A percentile compares a stretch with the other conserved stretches of the same genome.
phyloP scores from a whole-genome alignment of 2,113 vertebrate genomes.

The Thinocorus orbignyianus region DNA sequence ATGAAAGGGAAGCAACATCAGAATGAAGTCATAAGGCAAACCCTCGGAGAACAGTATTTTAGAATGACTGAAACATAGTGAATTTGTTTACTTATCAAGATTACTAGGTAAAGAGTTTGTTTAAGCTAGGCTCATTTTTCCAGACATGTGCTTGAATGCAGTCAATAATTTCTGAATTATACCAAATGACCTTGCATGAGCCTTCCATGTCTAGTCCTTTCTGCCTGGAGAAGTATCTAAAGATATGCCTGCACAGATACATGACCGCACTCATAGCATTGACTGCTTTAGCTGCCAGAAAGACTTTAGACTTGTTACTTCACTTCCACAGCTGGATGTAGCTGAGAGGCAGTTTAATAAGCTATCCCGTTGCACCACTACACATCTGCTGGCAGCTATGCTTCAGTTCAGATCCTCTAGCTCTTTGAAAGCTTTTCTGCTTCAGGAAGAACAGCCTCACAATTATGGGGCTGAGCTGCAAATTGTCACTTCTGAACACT shows the following conservation, averaged over 20 bases:
- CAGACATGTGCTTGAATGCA: neutral
- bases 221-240: neutral
- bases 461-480: neutral
- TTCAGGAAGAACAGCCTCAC: neutral
- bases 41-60: neutral
- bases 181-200: neutral
- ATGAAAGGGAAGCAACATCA: neutral
- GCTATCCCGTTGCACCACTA: neutral
- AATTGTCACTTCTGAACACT: neutral
- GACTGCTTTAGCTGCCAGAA: neutral
- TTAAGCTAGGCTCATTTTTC: neutral
- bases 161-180: neutral
- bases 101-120: neutral
- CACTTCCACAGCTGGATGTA: neutral
- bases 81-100: neutral
- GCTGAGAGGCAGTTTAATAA: neutral
- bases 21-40: neutral
- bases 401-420: neutral
- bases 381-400: neutral
- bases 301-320: neutral
- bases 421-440: neutral
- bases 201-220: neutral
- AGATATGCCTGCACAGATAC: neutral
- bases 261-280: neutral
- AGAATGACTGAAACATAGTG: neutral